These are phyloP conservation scores for Dicranocentrus wangi DNA, from an alignment of 2,888 invertebrate species.

Conservation along the genomic window DNA sequence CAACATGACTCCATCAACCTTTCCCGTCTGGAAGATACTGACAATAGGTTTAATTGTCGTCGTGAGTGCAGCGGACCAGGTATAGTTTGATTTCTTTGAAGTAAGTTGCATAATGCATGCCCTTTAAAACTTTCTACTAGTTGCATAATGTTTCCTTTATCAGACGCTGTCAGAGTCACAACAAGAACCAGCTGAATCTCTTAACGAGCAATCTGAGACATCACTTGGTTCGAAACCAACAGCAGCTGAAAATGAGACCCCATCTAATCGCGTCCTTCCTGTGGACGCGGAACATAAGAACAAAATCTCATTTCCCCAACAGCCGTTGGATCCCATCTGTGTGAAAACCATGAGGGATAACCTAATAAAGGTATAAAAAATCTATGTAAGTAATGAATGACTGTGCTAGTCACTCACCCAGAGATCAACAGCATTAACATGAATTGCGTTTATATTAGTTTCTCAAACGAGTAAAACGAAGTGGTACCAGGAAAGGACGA, in stretches of 20 bases:
- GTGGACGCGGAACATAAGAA: slow-evolving; percentile 54
- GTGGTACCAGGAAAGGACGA: slow-evolving; percentile 24
- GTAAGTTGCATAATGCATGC: neutral
- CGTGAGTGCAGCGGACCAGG: neutral
- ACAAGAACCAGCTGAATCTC: neutral
- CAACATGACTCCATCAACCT: slow-evolving; percentile 26
- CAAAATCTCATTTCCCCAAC: slow-evolving; percentile 35
- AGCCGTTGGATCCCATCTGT: slow-evolving; percentile 24
- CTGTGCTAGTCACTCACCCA: neutral
- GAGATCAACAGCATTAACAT: neutral
- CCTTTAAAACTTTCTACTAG: neutral
- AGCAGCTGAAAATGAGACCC: slow-evolving; percentile 8
- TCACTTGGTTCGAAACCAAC: neutral
- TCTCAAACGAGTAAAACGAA: slow-evolving; percentile 39
- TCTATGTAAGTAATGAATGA: neutral
- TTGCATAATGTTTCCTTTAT: neutral
- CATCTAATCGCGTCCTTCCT: slow-evolving; percentile 50
- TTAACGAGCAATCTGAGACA: neutral
- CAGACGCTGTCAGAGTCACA: neutral
- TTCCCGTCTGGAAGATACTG: neutral
- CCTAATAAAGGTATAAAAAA: slow-evolving; percentile 34
- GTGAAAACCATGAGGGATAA: slow-evolving; percentile 33
- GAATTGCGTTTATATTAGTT: too few relatives aligned
- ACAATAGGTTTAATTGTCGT: slow-evolving; percentile 10
- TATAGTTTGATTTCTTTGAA: neutral